phyloP scores from a whole-genome alignment of 2,888 invertebrate genomes.

The Metopia argyrocephala region DNA sequence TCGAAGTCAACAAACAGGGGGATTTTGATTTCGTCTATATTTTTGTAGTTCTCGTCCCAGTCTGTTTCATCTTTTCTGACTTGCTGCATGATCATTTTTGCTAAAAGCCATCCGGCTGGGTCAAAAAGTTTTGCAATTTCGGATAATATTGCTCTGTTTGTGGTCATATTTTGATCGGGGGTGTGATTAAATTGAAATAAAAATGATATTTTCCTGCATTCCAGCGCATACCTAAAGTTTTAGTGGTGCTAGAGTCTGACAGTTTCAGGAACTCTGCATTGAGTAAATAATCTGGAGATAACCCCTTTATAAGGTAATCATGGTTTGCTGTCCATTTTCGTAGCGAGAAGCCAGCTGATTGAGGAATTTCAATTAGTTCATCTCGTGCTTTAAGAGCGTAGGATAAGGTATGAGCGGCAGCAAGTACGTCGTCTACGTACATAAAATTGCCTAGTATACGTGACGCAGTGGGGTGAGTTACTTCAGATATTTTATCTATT shows the following conservation, averaged over 20 bases:
- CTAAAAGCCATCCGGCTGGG: no score
- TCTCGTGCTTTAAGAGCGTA: no score
- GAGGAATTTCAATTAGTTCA: no score
- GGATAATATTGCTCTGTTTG: constrained; percentile 1
- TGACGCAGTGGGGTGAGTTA: no score
- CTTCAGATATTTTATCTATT: no score
- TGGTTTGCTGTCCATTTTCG: not conserved
- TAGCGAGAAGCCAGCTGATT: no score
- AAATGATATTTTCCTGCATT: not conserved
- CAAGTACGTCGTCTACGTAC: not conserved
- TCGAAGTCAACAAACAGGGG: constrained; percentile 7
- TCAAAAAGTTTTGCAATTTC: no score
- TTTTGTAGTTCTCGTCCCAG: not conserved
- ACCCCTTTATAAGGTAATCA: not conserved
- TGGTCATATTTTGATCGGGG: not conserved
- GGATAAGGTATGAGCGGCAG: not conserved
- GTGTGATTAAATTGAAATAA: not conserved
- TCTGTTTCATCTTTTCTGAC: constrained; percentile 4
- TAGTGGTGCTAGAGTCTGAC: no score
- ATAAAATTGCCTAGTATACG: no score
- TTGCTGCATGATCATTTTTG: constrained; percentile 7
- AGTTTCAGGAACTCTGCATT: not conserved
- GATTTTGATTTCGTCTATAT: not conserved
- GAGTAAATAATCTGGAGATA: no score
- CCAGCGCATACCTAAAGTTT: no score